Conservation (phyloP, 2,113 vertebrate genomes). For the Nothoprocta pentlandii region DNA sequence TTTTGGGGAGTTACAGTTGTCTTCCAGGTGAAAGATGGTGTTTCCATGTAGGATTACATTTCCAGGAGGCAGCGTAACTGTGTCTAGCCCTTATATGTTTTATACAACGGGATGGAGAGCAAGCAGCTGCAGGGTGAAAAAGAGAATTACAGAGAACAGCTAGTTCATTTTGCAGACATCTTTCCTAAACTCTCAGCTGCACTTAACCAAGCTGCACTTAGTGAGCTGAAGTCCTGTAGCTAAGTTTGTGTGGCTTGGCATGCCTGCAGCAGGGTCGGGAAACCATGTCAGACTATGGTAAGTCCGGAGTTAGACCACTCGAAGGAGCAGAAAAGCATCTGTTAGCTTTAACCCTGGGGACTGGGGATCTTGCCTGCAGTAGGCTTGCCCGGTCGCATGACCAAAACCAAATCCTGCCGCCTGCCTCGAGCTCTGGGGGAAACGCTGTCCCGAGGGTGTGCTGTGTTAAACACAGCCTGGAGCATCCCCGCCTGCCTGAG, state of each 20-base stretch:
- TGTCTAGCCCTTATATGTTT: neutral
- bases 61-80: slow-evolving; percentile 1
- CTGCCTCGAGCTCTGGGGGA: neutral
- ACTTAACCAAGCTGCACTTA: slow-evolving; percentile 47
- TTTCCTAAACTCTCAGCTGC: slow-evolving; percentile 40
- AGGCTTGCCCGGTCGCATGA: slow-evolving; percentile 19
- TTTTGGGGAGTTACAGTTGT: slow-evolving; percentile 29
- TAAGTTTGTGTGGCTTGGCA: slow-evolving; percentile 62
- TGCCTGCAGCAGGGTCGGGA: slow-evolving; percentile 40
- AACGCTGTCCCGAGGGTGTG: neutral
- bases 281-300: slow-evolving; percentile 14
- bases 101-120: slow-evolving; percentile 30
- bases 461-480: rapidly evolving
- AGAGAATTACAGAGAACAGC: neutral
- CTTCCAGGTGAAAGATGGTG: slow-evolving; percentile 44
- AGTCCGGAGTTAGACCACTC: slow-evolving; percentile 6
- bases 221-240: slow-evolving; percentile 24
- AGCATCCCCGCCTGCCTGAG: neutral
- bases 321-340: neutral
- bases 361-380: slow-evolving; percentile 2
- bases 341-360: neutral
- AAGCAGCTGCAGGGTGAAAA: neutral
- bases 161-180: slow-evolving; percentile 56
- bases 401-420: neutral
- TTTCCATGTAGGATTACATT: slow-evolving; percentile 42